Conservation (phyloP, 2,888 invertebrate genomes). For the Subacronicta megacephala region DNA sequence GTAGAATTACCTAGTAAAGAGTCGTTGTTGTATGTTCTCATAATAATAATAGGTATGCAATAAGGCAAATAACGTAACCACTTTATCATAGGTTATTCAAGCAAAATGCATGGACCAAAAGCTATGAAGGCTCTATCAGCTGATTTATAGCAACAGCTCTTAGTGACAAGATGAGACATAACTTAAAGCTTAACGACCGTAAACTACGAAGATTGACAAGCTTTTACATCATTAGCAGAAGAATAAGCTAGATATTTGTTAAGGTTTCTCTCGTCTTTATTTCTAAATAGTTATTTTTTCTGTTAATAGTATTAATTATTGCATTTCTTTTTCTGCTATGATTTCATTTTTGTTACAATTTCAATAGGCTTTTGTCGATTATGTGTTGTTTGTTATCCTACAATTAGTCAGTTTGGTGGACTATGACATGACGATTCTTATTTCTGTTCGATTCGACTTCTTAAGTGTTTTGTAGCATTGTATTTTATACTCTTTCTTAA, state of each 20-base stretch:
- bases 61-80: slow-evolving; percentile 3
- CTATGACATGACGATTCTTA: too few relatives aligned
- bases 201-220: slow-evolving; percentile 30
- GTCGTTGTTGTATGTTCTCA: too few relatives aligned
- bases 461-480: too few relatives aligned
- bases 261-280: not conserved
- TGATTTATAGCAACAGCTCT: slow-evolving; percentile 44
- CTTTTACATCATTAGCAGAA: slow-evolving; percentile 35
- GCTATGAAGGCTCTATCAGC: slow-evolving; percentile 7
- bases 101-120: slow-evolving; percentile 6
- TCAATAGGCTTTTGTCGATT: too few relatives aligned
- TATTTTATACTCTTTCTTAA: too few relatives aligned
- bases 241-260: slow-evolving; percentile 17
- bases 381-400: too few relatives aligned
- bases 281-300: not conserved
- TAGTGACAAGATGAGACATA: slow-evolving; percentile 46
- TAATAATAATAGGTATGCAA: not conserved
- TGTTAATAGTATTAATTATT: not conserved
- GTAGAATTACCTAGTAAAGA: too few relatives aligned
- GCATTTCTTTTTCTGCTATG: too few relatives aligned
- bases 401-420: too few relatives aligned
- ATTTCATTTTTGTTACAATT: too few relatives aligned
- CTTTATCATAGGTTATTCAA: slow-evolving; percentile 6
- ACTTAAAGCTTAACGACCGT: slow-evolving; percentile 45
- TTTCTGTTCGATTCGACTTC: too few relatives aligned